Percentiles rank a stretch among this genome's conserved stretches.
phyloP scores from a whole-genome alignment of 1,140 invertebrate genomes.

The Ditylenchus dipsaci region DNA sequence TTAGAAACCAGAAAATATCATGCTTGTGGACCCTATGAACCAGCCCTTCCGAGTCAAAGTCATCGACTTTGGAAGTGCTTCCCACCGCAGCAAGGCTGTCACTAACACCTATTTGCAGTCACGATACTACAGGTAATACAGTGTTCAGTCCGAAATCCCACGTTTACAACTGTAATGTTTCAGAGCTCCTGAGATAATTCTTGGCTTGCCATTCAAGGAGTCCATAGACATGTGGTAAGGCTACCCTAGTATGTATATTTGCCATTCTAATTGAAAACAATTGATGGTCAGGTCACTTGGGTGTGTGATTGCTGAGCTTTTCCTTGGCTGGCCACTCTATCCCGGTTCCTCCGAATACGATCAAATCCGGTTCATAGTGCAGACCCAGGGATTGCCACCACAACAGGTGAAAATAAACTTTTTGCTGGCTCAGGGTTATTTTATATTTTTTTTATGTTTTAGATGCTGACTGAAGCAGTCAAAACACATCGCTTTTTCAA shows the following conservation, averaged over 20 bases:
- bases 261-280: background rate
- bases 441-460: no score
- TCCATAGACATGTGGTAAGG: conserved; percentile 95
- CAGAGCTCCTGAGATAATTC: conserved; percentile 94
- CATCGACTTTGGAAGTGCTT: conserved; percentile 98
- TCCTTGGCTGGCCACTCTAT: conserved; percentile 98
- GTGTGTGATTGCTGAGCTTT: conserved; percentile 97
- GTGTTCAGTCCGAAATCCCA: background rate
- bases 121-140: conserved; percentile 76
- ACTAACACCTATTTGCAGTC: conserved; percentile 99
- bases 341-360: conserved; percentile 99
- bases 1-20: conserved; percentile 86
- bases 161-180: conserved; percentile 18
- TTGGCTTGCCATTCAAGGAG: conserved; percentile 95
- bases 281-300: conserved; percentile 71
- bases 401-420: conserved; percentile 71
- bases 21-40: conserved; percentile 92
- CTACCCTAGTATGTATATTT: background rate
- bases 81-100: conserved; percentile 96
- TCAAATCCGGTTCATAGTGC: conserved; percentile 89
- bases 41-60: conserved; percentile 87
- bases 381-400: conserved; percentile 86
- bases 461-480: conserved; percentile 92
- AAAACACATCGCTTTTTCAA: conserved; percentile 96
- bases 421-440: no score